phyloP scores from a whole-genome alignment of 2,888 invertebrate genomes.

The Harmothoe impar region DNA sequence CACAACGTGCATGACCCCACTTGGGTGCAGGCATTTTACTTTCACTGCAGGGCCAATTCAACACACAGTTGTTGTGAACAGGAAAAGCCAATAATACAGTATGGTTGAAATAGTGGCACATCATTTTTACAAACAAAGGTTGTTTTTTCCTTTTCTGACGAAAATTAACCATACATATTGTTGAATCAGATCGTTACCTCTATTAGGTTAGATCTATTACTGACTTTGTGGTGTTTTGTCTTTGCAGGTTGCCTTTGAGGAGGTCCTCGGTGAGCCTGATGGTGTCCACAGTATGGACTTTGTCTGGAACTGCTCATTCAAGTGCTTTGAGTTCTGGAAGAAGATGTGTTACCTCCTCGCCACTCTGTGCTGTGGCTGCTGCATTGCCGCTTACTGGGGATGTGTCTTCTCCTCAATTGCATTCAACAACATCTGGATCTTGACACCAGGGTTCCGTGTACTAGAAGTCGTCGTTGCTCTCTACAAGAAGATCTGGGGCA shows the following conservation, averaged over 20 bases:
- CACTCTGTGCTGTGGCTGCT: slow-evolving; percentile 87
- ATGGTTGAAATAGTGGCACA: too few relatives aligned
- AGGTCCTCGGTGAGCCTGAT: slow-evolving; percentile 74
- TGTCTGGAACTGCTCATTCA: slow-evolving; percentile 88
- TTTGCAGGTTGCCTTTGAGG: slow-evolving; percentile 83
- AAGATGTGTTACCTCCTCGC: slow-evolving; percentile 88
- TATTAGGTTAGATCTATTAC: too few relatives aligned
- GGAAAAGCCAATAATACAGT: too few relatives aligned
- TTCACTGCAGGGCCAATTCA: too few relatives aligned
- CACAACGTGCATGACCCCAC: too few relatives aligned
- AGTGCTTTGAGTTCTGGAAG: slow-evolving; percentile 87
- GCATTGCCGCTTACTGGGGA: slow-evolving; percentile 86
- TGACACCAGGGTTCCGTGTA: slow-evolving; percentile 88
- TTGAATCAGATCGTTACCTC: too few relatives aligned
- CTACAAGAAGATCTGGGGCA: background rate
- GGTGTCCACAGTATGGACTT: slow-evolving; percentile 85
- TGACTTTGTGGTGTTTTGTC: background rate
- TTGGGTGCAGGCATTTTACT: too few relatives aligned
- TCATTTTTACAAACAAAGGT: too few relatives aligned
- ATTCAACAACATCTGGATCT: slow-evolving; percentile 88
- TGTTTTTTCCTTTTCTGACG: too few relatives aligned
- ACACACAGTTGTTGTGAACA: too few relatives aligned
- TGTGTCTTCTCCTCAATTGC: slow-evolving; percentile 85
- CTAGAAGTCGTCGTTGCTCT: slow-evolving; percentile 87
- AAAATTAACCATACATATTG: too few relatives aligned